A percentile compares a stretch with the other conserved stretches of the same genome.
phyloP scores from a whole-genome alignment of 2,888 invertebrate genomes.

The Folsomia candida region DNA sequence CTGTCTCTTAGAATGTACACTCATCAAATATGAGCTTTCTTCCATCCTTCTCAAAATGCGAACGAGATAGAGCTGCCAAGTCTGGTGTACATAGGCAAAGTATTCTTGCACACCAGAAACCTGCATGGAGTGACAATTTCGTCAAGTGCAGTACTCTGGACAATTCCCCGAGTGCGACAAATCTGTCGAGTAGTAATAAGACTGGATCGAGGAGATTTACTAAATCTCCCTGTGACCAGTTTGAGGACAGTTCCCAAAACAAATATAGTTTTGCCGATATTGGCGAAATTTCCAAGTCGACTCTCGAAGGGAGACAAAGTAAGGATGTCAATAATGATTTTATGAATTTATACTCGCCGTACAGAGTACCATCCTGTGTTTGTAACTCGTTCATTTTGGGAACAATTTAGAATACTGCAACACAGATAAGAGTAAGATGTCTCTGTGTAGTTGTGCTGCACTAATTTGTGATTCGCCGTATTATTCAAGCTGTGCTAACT shows the following conservation, averaged over 20 bases:
- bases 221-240: neutral
- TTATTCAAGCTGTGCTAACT: neutral
- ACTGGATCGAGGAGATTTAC: neutral
- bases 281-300: no score
- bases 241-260: no score
- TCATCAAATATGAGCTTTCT: neutral
- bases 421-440: neutral
- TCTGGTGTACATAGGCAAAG: neutral
- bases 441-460: neutral
- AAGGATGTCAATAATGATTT: no score
- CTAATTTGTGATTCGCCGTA: neutral
- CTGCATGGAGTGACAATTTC: slow-evolving; percentile 2
- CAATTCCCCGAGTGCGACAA: neutral
- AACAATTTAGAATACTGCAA: neutral
- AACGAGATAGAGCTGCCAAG: neutral
- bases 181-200: neutral
- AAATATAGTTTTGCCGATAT: no score
- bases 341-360: no score
- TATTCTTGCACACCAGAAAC: neutral
- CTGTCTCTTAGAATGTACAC: neutral
- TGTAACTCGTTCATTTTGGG: no score
- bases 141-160: slow-evolving; percentile 1
- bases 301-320: no score
- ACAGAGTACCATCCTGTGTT: no score
- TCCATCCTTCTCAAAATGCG: neutral